Evolutionary conservation across 1,140 invertebrate species (phyloP).

Genomic region (Drosophila nasuta): DNA sequence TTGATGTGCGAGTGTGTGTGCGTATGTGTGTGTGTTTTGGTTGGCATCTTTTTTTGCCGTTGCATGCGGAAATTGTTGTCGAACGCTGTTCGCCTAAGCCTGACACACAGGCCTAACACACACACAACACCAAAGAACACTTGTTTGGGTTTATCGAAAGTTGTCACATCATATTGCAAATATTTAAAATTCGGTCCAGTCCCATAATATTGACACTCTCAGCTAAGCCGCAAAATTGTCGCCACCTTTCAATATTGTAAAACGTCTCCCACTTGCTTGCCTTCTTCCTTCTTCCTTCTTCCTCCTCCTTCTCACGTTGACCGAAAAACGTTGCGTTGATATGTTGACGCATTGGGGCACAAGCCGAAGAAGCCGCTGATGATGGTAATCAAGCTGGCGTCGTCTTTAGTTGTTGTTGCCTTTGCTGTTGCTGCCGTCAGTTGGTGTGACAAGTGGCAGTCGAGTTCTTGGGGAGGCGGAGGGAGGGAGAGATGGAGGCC

Average conservation of each 20-base stretch:
- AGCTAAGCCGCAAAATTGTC: conserved; percentile 56
- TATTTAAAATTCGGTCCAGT: conserved; percentile 72
- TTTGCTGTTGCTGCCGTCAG: conserved; percentile 57
- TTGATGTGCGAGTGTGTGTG: conserved; percentile 2
- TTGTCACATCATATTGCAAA: conserved; percentile 74
- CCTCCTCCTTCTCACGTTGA: not conserved
- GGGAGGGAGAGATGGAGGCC: conserved; percentile 1
- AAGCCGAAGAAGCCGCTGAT: conserved; percentile 36
- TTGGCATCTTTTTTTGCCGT: not conserved
- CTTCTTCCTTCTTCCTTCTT: conserved; percentile 5
- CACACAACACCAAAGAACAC: not conserved
- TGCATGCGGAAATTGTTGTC: conserved; percentile 58
- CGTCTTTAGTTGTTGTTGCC: conserved; percentile 17
- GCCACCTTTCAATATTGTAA: conserved; percentile 7
- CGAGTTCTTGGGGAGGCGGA: too few relatives aligned
- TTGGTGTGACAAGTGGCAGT: conserved; percentile 70
- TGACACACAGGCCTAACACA: not conserved
- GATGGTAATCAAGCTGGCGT: conserved; percentile 43
- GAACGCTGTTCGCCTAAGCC: not conserved
- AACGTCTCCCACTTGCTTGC: conserved; percentile 1
- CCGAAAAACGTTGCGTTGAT: conserved; percentile 5
- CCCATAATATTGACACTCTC: conserved; percentile 75
- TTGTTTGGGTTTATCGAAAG: conserved; percentile 1
- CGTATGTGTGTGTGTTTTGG: conserved; percentile 29
- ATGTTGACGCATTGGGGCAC: conserved; percentile 35